Conservation (phyloP, 2,797 vertebrate species). For the Steatocranus sp. region DNA sequence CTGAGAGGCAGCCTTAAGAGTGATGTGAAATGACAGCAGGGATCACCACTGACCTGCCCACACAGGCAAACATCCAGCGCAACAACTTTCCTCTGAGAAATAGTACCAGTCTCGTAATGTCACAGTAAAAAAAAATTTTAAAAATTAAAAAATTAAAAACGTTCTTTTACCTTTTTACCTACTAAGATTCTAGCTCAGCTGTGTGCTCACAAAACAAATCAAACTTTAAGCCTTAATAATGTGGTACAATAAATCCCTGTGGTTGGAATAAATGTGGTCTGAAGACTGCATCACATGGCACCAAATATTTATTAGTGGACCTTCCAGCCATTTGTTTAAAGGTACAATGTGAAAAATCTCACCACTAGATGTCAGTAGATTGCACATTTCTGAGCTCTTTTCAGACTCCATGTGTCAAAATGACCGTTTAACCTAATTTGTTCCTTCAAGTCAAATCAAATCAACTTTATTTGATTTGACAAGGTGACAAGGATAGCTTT, state of each 20-base stretch:
- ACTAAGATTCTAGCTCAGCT: not conserved
- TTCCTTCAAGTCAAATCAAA: not conserved
- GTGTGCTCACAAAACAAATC: not conserved
- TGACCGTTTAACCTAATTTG: not conserved
- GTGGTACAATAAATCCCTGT: not conserved
- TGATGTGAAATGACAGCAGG: slow-evolving; percentile 52
- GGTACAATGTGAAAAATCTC: not conserved
- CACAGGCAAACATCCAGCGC: slow-evolving; percentile 10
- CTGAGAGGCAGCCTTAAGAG: slow-evolving; percentile 22
- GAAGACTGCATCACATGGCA: not conserved
- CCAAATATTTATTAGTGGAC: not conserved
- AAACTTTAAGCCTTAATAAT: not conserved
- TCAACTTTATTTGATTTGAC: too few relatives aligned
- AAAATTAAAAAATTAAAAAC: not conserved
- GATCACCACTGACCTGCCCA: slow-evolving; percentile 39
- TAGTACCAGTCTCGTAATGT: not conserved
- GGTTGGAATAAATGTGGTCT: not conserved
- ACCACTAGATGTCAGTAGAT: not conserved
- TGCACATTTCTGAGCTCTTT: not conserved
- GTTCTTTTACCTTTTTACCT: not conserved
- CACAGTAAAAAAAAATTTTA: not conserved
- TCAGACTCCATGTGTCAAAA: not conserved
- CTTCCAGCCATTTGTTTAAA: not conserved
- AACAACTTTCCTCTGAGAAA: slow-evolving; percentile 9
- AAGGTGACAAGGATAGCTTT: not conserved